Base-by-base conservation (phyloP, 2,113 vertebrate species). In the Scortum barcoo region DNA sequence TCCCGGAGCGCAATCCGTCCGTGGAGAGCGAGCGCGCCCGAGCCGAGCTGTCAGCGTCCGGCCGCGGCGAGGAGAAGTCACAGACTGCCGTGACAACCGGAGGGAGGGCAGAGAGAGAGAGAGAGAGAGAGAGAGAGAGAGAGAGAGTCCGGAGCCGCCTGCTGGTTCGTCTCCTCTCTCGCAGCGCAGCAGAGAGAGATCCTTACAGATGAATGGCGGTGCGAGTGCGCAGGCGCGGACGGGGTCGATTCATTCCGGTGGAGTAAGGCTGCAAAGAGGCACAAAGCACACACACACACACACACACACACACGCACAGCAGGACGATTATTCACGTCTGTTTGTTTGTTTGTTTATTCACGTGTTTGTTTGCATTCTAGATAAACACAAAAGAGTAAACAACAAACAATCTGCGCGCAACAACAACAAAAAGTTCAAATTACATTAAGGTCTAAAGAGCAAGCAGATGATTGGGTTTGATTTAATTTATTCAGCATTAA, bases 211-310 rank as follows among this genome's bases (percentile, higher is more conserved):
- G 88, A 81, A 77, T 80, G 87, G 60, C 4, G 56, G 40, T 0
- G 26, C 2, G 20, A 80, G 46, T 86, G 90, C 94, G 94, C 95
- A 95, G 33, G 93, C 88, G 94, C 75, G 56, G 26, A 84, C 3
- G 3, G 42, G 79, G 50, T 73, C 57, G 72, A 81, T 84, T 90
- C 89, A 87, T 89, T 90, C 85, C 80, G 72, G 57, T 58, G 65
- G 83, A 80, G 83, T 71, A 60, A 30, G 44, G 72, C 63, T 84
- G 73, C n/a, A 69, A 84, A 75, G 58, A 63, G 61, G 44, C 33
- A 83, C 24, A 54, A 44, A 74, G 33, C 38, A 74, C 11, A 42
- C n/a, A n/a, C n/a, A n/a, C n/a, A n/a, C n/a, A n/a, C n/a, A n/a
- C n/a, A n/a, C n/a, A n/a, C n/a, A n/a, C n/a, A n/a, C n/a, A n/a